Evolutionary conservation across 2,888 invertebrate species (phyloP).

Genomic region (Argyresthia goedartella): DNA sequence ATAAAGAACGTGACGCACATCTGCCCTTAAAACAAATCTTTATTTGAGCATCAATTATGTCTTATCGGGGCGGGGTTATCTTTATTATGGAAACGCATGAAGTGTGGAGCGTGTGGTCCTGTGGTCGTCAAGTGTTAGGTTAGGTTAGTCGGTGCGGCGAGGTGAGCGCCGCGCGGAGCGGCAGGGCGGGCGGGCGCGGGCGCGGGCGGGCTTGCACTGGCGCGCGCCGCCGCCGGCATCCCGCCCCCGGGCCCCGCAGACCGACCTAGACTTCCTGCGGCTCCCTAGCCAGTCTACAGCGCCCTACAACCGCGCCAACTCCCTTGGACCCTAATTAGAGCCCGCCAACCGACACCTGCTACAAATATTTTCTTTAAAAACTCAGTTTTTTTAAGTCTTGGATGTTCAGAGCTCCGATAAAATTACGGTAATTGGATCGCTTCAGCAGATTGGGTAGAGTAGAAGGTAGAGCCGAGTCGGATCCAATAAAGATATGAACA

Average conservation of each 20-base stretch:
- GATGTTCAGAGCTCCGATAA: no score
- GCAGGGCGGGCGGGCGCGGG: constrained; percentile 53
- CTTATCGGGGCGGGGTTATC: no score
- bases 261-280: constrained; percentile 34
- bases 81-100: no score
- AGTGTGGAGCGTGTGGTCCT: background rate
- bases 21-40: no score
- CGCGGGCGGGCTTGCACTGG: constrained; percentile 65
- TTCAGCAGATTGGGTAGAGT: no score
- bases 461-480: no score
- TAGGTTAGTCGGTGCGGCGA: constrained; percentile 44
- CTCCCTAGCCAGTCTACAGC: constrained; percentile 18
- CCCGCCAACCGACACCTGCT: background rate
- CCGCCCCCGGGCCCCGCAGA: constrained; percentile 25
- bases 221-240: constrained; percentile 49
- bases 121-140: constrained; percentile 26
- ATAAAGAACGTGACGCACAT: no score
- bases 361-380: background rate
- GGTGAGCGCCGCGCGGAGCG: constrained; percentile 36
- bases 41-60: no score
- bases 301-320: background rate
- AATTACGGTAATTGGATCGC: no score
- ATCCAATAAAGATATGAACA: no score
- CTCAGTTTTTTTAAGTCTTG: no score
- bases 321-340: no score